Base-by-base conservation (phyloP, 2,113 vertebrate species). In the Plecotus auritus region DNA sequence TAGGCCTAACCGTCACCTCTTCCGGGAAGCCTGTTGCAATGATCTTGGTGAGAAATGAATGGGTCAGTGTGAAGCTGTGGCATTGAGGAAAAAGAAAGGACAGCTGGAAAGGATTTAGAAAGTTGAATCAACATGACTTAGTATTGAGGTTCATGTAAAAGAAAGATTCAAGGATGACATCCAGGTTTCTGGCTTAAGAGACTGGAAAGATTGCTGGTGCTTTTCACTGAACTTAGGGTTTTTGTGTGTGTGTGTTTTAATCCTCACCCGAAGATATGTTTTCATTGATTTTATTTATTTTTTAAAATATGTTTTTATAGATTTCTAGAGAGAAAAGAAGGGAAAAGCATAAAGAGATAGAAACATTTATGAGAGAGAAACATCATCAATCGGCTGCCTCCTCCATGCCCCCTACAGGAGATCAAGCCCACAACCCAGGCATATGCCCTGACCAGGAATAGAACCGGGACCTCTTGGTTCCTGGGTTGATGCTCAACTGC, bases 21-120 rank as follows among this genome's bases (percentile, higher is more conserved):
- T 90, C 77, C 22, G 61, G 32, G 90, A 93, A 96, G 59, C 88
- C 94, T 49, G 22, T 56, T 74, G 37, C 28, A 49, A 3, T 94
- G 84, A 90, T 74, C 66, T 45, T 51, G 23, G 35, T 96, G 42
- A 87, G 47, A 94, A 92, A 54, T 54, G 73, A 88, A 54, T 35
- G 30, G n/a, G 74, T 87, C n/a, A 87, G 20, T 20, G 22, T 73
- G 83, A 66, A 85, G 67, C 61, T 54, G 4, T 28, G 51, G 61
- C 56, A 54, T 42, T 42, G 8, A 95, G 61, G 42, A 82, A 78
- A 32, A 82, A 76, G 66, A 77, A 42, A 88, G 77, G 40, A 91
- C 14, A 74, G 32, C 37, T 85, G 45, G 30, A 90, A 61, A 30
- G 56, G 64, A 9, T 67, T 67, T 59, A 73, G 81, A 59, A 78